Evolutionary conservation across 2,888 invertebrate species (phyloP).

Genomic region (Pegoplata infirma): DNA sequence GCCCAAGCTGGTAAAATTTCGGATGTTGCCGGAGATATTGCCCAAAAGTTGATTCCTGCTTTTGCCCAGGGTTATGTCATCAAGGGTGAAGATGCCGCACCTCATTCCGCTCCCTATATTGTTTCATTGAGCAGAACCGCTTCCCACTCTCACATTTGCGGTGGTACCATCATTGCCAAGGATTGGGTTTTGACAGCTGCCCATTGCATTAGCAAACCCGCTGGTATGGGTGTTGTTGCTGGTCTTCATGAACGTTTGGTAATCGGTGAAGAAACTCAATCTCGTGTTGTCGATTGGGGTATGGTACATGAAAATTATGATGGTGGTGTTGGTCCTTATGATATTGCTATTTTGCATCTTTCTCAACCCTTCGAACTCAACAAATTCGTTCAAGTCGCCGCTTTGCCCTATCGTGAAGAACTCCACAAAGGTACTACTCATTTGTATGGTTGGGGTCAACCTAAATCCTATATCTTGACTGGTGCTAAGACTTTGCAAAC

Average conservation of each 20-base stretch:
- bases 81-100: constrained; percentile 75
- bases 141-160: constrained; percentile 77
- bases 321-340: constrained; percentile 78
- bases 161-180: constrained; percentile 77
- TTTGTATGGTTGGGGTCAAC: constrained; percentile 79
- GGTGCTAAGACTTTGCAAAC: constrained; percentile 71
- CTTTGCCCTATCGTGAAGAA: constrained; percentile 72
- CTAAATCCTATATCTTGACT: constrained; percentile 65
- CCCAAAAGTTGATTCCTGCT: constrained; percentile 68
- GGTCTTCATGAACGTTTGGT: constrained; percentile 75
- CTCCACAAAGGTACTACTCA: constrained; percentile 71
- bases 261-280: constrained; percentile 68
- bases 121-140: constrained; percentile 73
- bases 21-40: constrained; percentile 62
- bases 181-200: constrained; percentile 77
- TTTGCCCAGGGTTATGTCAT: constrained; percentile 70
- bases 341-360: constrained; percentile 79
- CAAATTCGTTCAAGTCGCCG: constrained; percentile 73
- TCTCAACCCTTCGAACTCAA: constrained; percentile 70
- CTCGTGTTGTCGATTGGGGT: constrained; percentile 69
- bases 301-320: constrained; percentile 72
- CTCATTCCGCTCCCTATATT: constrained; percentile 78
- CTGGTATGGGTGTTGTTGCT: constrained; percentile 73
- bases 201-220: constrained; percentile 72
- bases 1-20: constrained; percentile 69